Percentiles rank a stretch among this genome's conserved stretches.
Conservation (phyloP, 1,140 invertebrate species). For the Paramacrobiotus metropolitanus region DNA sequence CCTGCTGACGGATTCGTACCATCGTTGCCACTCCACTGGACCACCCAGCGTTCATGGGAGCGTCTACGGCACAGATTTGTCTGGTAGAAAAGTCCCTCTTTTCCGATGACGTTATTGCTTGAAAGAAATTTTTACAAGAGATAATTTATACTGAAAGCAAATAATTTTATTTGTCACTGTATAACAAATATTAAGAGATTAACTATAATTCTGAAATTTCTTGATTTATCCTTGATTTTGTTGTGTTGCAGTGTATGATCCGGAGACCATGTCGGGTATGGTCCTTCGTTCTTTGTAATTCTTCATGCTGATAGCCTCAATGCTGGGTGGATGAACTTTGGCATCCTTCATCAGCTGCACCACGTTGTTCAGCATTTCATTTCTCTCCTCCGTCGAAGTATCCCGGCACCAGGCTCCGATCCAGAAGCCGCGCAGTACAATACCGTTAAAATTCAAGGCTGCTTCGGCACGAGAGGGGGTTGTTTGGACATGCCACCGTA, state of each 20-base stretch:
- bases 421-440: constrained; percentile 74
- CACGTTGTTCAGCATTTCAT: not conserved
- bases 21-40: not conserved
- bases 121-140: no score
- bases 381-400: not conserved
- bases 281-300: not conserved
- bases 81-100: no score
- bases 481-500: constrained; percentile 93
- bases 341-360: not conserved
- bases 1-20: not conserved
- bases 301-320: not conserved
- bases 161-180: no score
- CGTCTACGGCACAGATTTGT: not conserved
- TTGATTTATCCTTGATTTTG: no score
- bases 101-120: no score
- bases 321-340: not conserved
- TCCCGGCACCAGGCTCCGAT: constrained; percentile 26
- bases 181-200: no score
- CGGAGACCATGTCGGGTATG: no score
- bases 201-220: no score
- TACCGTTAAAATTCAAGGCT: constrained; percentile 29
- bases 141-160: no score
- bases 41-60: constrained; percentile 2
- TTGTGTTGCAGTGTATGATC: no score
- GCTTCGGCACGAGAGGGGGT: constrained; percentile 36